These are phyloP conservation scores for Caenorhabditis macrosperma DNA, from an alignment of 2,888 invertebrate species.

Conservation along the genomic window DNA sequence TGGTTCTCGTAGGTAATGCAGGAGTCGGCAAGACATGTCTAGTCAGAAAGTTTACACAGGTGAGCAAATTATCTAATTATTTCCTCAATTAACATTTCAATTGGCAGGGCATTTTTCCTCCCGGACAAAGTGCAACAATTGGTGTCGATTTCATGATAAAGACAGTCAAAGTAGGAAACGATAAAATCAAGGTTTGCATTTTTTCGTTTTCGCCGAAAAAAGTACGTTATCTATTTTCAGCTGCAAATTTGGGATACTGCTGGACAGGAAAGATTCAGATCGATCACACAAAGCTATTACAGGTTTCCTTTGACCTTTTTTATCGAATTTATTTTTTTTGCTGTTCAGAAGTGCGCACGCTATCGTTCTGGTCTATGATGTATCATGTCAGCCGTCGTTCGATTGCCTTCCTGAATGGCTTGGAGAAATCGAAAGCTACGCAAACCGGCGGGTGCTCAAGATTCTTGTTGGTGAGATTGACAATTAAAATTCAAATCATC, in stretches of 20 bases:
- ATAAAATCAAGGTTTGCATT: conserved; percentile 82
- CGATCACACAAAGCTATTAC: conserved; percentile 91
- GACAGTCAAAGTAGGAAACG: conserved; percentile 91
- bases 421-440: conserved; percentile 96
- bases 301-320: conserved; percentile 28
- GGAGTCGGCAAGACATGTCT: conserved; percentile 98
- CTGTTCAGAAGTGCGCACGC: conserved; percentile 87
- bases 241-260: conserved; percentile 99
- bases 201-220: too few species aligned
- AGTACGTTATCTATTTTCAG: too few species aligned
- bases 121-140: conserved; percentile 97
- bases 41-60: conserved; percentile 95
- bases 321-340: not conserved
- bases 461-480: conserved; percentile 89
- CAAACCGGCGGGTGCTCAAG: conserved; percentile 93
- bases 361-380: conserved; percentile 94
- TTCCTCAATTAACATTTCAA: not conserved
- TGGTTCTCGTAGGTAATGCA: conserved; percentile 97
- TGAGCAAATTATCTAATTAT: conserved; percentile 70
- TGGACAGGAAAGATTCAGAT: conserved; percentile 94
- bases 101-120: conserved; percentile 91
- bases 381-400: conserved; percentile 96
- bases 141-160: conserved; percentile 99
- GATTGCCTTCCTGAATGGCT: conserved; percentile 98
- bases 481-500: conserved; percentile 9